phyloP scores from a whole-genome alignment of 1,140 invertebrate species.

The Radopholus similis region DNA sequence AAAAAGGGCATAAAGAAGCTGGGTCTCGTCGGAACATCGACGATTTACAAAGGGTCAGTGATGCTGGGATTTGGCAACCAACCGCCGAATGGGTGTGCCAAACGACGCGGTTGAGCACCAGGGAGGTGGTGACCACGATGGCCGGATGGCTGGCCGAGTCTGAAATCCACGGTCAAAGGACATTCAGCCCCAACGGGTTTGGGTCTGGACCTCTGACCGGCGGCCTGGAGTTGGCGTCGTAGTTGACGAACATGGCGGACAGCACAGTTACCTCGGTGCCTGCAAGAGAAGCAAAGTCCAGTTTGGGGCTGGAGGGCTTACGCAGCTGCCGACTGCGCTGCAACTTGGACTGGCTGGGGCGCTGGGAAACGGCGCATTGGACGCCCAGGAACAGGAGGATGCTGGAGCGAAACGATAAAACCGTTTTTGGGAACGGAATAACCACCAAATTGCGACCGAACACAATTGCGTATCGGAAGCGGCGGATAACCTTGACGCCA shows the following conservation, averaged over 20 bases:
- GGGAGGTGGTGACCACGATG: constrained; percentile 52
- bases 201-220: constrained; percentile 43
- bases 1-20: too few relatives aligned
- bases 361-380: background rate
- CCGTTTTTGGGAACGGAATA: too few relatives aligned
- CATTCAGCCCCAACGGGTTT: background rate
- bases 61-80: too few relatives aligned
- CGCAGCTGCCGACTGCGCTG: constrained; percentile 8
- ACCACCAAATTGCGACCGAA: too few relatives aligned
- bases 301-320: background rate
- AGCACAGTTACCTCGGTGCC: constrained; percentile 46
- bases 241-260: constrained; percentile 40
- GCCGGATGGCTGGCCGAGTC: constrained; percentile 51
- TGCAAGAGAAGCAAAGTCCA: background rate
- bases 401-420: constrained; percentile 2
- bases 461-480: too few relatives aligned
- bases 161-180: constrained; percentile 1
- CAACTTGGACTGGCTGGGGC: constrained; percentile 1
- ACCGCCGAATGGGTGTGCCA: constrained; percentile 49
- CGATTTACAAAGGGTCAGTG: too few relatives aligned
- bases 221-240: constrained; percentile 43
- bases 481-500: too few relatives aligned
- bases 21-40: too few relatives aligned
- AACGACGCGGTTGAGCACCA: constrained; percentile 49
- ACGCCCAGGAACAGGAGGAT: background rate